Base-by-base conservation (phyloP, 2,888 invertebrate species). In the Callosobruchus maculatus region DNA sequence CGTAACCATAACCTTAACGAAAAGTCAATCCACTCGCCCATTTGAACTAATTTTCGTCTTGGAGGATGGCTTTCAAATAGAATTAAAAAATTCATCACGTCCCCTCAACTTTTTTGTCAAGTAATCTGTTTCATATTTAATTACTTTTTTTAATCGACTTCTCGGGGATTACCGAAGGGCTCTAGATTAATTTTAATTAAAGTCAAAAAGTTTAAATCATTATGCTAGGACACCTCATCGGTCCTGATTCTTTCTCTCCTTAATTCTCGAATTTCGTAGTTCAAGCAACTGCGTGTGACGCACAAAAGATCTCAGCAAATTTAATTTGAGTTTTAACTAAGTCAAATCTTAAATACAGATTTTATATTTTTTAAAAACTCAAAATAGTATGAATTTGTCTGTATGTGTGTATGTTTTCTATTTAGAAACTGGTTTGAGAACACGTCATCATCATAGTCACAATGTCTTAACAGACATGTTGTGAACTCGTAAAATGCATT, bases 41-140 rank as follows among this genome's bases (percentile, higher is more conserved):
- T 49, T 49, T 49, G 49, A 18, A 49, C 49, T 18, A 49, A 3
- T 49, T 49, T 49, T 49, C 49, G 18, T 13, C 13, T 49, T 13
- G 5, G 49, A 7, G 49, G 49, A 49, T 79, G 77, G 79, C 76
- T 79, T 78, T 80, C 83, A 18, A 83, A 84, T 82, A 79, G 81
- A 83, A 83, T 84, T 82, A 83, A 80, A 82, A 82, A 81, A 80
- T 77, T 79, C 79, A 79, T 80, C 81, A 79, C 78, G 77, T 72
- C 76, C 77, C 72, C 75, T 49, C 3, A 49, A 3, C 13, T 77
- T 77, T n/a, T 80, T 78, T 80, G 78, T 78, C 75, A 74, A 76
- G 77, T 80, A 81, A 80, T 81, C 80, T 76, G 74, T 77, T 80
- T 78, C 77, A 77, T 78, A 81, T 80, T 82, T 81, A 82, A 82